phyloP scores from a whole-genome alignment of 2,888 invertebrate species.

The Agrochola macilenta region DNA sequence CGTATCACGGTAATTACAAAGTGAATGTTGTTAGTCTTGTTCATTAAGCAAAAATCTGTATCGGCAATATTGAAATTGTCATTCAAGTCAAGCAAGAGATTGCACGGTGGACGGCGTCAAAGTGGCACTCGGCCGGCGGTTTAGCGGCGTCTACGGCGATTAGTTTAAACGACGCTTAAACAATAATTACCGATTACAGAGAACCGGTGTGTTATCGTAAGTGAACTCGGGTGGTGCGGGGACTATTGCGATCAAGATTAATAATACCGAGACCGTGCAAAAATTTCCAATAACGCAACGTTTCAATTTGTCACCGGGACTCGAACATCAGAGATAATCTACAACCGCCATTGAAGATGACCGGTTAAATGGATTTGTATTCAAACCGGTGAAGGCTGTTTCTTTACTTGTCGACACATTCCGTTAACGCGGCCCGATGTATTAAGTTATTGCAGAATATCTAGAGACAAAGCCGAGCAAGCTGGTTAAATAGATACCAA shows the following conservation, averaged over 20 bases:
- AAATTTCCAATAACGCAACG: constrained; percentile 68
- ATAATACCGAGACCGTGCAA: constrained; percentile 65
- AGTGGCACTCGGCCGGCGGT: constrained; percentile 71
- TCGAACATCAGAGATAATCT: constrained; percentile 64
- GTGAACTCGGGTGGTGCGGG: constrained; percentile 71
- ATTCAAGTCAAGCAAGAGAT: constrained; percentile 77
- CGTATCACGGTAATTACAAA: constrained; percentile 79
- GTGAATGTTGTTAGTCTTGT: constrained; percentile 85
- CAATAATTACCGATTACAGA: constrained; percentile 87
- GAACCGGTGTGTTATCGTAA: constrained; percentile 78
- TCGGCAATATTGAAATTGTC: constrained; percentile 82
- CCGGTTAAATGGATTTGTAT: constrained; percentile 65
- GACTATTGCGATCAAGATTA: constrained; percentile 67
- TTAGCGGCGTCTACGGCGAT: constrained; percentile 79
- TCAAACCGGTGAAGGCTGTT: constrained; percentile 54
- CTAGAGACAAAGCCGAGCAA: constrained; percentile 38
- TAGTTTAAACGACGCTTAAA: constrained; percentile 87
- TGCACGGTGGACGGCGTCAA: constrained; percentile 77
- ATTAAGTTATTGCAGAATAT: constrained; percentile 51
- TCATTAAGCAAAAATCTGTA: constrained; percentile 84
- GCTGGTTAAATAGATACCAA: constrained; percentile 58
- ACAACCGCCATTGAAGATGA: constrained; percentile 60
- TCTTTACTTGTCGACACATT: constrained; percentile 52
- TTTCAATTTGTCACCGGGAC: constrained; percentile 68
- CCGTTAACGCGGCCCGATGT: constrained; percentile 36